A percentile compares a stretch with the other conserved stretches of the same genome.
These are phyloP conservation scores for Daktulosphaira vitifoliae DNA, from an alignment of 1,140 invertebrate species.

Conservation along the genomic window DNA sequence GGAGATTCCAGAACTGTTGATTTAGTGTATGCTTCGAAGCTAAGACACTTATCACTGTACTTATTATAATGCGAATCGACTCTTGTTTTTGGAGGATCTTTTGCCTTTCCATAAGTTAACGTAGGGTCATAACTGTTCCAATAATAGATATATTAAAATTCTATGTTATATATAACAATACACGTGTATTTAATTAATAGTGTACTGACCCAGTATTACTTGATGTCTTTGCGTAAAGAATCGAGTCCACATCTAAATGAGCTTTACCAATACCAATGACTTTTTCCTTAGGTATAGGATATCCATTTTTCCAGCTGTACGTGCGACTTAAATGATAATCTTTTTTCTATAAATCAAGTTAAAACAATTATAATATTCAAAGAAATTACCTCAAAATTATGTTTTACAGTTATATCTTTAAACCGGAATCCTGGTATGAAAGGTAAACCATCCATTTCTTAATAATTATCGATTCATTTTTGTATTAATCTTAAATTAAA, in stretches of 20 bases:
- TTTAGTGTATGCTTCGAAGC: slow-evolving; percentile 27
- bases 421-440: slow-evolving; percentile 25
- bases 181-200: too few relatives aligned
- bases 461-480: too few relatives aligned
- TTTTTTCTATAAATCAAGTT: slow-evolving; percentile 3
- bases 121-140: slow-evolving; percentile 7
- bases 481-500: too few relatives aligned
- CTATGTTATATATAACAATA: background rate
- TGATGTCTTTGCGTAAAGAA: background rate
- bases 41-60: slow-evolving; percentile 21
- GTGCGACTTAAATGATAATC: slow-evolving; percentile 14
- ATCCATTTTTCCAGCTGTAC: slow-evolving; percentile 22
- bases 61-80: slow-evolving; percentile 7
- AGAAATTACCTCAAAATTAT: too few relatives aligned
- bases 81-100: background rate
- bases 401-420: slow-evolving; percentile 24
- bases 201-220: background rate
- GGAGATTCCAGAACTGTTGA: background rate
- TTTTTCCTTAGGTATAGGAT: slow-evolving; percentile 12
- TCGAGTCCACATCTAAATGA: background rate
- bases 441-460: slow-evolving; percentile 36
- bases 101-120: slow-evolving; percentile 14
- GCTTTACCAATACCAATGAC: background rate
- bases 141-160: background rate
- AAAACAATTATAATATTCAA: background rate